Base-by-base conservation (phyloP, 2,797 vertebrate genomes). In the Petrocephalus sullivani region DNA sequence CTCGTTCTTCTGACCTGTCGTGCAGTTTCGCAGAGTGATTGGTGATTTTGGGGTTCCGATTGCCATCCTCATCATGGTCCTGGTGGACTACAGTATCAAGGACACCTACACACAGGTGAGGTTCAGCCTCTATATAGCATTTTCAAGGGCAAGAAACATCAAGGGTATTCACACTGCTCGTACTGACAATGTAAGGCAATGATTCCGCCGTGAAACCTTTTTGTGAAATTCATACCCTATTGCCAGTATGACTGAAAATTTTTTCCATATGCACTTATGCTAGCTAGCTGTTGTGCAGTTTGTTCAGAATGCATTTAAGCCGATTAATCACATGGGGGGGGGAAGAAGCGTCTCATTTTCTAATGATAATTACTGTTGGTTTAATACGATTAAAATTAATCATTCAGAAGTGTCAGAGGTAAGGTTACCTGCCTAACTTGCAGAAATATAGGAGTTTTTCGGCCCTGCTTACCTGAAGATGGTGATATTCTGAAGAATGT, bases 41-140 rank as follows among this genome's bases (percentile, higher is more conserved):
- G 98, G 98, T 90, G 98, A 99, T 92, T 99, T 99, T 0, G 98
- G 98, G 6, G 98, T 99, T 10, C 98, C 98, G 0, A 99, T 99
- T 0, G 98, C 98, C 2, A 99, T 99, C 93, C 96, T 99, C 88
- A 93, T 99, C 92, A 99, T 98, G 98, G 98, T 99, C 71, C 94
- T 99, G 90, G 94, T 99, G 92, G 97, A 99, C 91, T 97, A 97
- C 92, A 93, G 94, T 91, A 93, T 99, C 56, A 89, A 95, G 7
- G 97, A 99, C 92, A 98, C 97, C 0, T 99, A 95, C 91, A 97
- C 97, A 0, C 98, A 99, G 96, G 98, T 99, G 89, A 92, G 90
- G 75, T 78, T n/a, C 7, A n/a, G 37, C 8, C 71, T 78, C 71
- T 49, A 6, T 12, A 12, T 37, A 71, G 64, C 64, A 14, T 37